Conservation (phyloP, 1,140 invertebrate species). For the Lepidostoma basale region DNA sequence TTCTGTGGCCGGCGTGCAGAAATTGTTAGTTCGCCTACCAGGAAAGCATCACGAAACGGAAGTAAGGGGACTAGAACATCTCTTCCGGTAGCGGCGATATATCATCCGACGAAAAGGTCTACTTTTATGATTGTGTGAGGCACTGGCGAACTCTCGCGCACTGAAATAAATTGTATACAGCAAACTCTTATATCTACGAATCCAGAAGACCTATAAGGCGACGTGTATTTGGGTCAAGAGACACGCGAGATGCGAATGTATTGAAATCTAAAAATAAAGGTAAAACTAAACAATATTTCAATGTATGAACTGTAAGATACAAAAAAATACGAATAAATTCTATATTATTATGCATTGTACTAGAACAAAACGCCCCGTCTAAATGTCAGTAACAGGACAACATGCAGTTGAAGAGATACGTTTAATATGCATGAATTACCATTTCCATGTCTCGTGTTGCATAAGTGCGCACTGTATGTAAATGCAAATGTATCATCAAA, state of each 20-base stretch:
- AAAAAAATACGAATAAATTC: no score
- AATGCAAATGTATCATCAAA: slow-evolving; percentile 7
- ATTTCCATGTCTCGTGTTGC: background rate
- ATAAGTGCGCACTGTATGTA: no score
- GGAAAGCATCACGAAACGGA: slow-evolving; percentile 19
- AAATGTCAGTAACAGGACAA: slow-evolving; percentile 11
- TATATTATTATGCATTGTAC: no score
- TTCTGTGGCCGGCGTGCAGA: slow-evolving; percentile 4
- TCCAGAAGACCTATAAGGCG: no score
- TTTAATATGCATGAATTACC: slow-evolving; percentile 7
- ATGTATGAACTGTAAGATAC: no score
- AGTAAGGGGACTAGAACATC: slow-evolving; percentile 11
- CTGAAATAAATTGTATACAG: no score
- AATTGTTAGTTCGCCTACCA: slow-evolving; percentile 18
- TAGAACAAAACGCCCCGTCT: no score
- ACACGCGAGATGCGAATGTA: no score
- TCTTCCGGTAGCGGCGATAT: slow-evolving; percentile 36
- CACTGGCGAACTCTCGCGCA: slow-evolving; percentile 5
- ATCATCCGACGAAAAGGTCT: slow-evolving; percentile 41
- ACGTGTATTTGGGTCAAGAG: no score
- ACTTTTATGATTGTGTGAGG: slow-evolving; percentile 38
- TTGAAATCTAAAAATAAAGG: no score
- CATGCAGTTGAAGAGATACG: slow-evolving; percentile 7
- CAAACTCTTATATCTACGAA: no score
- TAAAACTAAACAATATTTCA: no score